Evolutionary conservation across 2,888 invertebrate genomes (phyloP), one percentile per base, ranked within the genome.

Genomic region (Entomobrya multifasciata): DNA sequence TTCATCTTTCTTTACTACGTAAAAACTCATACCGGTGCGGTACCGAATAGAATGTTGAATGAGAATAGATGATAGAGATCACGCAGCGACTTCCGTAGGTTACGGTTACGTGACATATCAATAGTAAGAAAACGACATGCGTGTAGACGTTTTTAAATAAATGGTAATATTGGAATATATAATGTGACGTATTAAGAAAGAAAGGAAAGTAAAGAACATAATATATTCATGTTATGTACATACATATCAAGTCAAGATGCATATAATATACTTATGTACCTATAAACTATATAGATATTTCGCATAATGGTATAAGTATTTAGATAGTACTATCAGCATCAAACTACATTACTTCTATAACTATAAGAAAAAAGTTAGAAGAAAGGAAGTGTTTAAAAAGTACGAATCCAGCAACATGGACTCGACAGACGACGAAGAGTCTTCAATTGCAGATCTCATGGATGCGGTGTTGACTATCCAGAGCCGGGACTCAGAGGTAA

Each of bases 391-490:
- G 49, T 72, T 72, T 76, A 76, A 55, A 76, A 20, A 55, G 41
- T 55, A 52, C 20, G 30, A 41, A 55, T 15, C 20, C 36, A 36
- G 36, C 41, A 80, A 55, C n/a, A 86, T 86, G 86, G 81, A 86
- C 15, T n/a, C n/a, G n/a, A 44, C 86, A 81, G 72, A 86, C 80
- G 80, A 67, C 41, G 86, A 86, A 25, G 86, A 86, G 30, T 49
- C 86, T n/a, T 86, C 77, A 11, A 81, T 86, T 15, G 86, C 36
- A 8, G 86, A 81, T 30, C 81, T 86, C 20, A 86, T 86, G 86
- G 86, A 86, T 47, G 76, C 86, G 3, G 77, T 86, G 5, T 17
- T 81, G 15, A 65, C 25, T 22, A n/a, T 86, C 17, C 76, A 81
- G 20, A 81, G 17, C 41, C 65, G 74, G 25, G 86, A 86, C 27